Percentiles rank a stretch among this genome's conserved stretches.
Evolutionary conservation across 2,797 vertebrate species (phyloP).

Genomic region (Rhinoraja longicauda): DNA sequence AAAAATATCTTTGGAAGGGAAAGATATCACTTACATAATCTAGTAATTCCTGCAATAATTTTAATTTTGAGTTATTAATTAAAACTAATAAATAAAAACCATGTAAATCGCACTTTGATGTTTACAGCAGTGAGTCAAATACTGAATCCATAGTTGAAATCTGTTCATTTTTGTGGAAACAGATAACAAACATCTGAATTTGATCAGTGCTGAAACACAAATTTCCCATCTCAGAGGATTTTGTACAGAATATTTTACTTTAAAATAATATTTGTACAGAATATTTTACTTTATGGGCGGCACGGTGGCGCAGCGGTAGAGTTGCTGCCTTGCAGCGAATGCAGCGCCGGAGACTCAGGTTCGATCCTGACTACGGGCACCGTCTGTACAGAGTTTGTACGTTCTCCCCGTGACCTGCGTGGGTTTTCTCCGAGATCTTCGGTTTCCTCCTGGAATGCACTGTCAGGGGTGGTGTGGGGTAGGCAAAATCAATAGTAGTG

Average conservation of each 20-base stretch:
- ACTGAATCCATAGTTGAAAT: neutral
- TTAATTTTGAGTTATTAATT: neutral
- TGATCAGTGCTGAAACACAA: neutral
- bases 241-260: neutral
- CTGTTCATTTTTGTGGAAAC: neutral
- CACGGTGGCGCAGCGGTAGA: too few relatives aligned
- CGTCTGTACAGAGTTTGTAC: too few relatives aligned
- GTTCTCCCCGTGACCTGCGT: too few relatives aligned
- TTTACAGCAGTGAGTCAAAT: neutral
- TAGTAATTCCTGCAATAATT: neutral
- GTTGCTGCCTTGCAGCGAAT: too few relatives aligned
- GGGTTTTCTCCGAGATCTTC: too few relatives aligned
- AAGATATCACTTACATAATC: neutral
- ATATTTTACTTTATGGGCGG: too few relatives aligned
- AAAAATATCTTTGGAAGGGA: conserved; percentile 6
- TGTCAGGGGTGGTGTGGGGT: too few relatives aligned
- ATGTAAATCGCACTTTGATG: neutral
- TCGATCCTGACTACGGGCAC: too few relatives aligned
- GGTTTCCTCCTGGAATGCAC: too few relatives aligned
- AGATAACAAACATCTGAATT: neutral
- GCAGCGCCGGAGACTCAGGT: too few relatives aligned
- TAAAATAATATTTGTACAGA: too few relatives aligned
- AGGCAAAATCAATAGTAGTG: too few relatives aligned
- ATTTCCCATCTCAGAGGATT: neutral
- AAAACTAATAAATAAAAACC: neutral